Conservation (phyloP, 2,888 invertebrate species). For the Cepaea hortensis region DNA sequence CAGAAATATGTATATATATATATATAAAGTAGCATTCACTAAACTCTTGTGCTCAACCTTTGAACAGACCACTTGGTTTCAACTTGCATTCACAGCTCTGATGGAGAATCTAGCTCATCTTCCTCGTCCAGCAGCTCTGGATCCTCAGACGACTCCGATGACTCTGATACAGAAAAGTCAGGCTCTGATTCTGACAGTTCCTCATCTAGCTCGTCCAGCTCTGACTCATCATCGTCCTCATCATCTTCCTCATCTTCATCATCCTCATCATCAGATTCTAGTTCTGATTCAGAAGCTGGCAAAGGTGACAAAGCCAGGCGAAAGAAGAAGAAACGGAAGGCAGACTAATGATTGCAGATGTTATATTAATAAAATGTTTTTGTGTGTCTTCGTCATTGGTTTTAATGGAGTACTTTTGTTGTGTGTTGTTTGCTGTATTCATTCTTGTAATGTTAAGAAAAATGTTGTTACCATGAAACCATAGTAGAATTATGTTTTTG, state of each 20-base stretch:
- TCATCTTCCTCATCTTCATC: constrained; percentile 47
- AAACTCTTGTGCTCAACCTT: no score
- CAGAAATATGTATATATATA: no score
- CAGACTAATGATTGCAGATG: neutral
- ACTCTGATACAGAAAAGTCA: constrained; percentile 49
- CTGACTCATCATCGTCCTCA: constrained; percentile 36
- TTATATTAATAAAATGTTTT: neutral
- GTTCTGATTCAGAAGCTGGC: constrained; percentile 44
- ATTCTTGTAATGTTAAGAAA: no score
- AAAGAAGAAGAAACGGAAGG: constrained; percentile 28
- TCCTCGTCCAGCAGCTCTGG: constrained; percentile 34
- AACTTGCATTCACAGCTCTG: constrained; percentile 48
- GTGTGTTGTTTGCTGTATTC: no score
- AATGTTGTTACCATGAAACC: no score
- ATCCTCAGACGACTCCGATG: constrained; percentile 35
- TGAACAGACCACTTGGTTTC: no score
- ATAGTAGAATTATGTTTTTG: no score
- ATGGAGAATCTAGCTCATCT: constrained; percentile 54
- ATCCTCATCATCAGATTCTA: constrained; percentile 51
- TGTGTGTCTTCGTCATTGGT: neutral
- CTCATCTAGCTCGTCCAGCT: constrained; percentile 48
- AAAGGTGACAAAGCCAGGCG: constrained; percentile 11
- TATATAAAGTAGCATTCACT: no score
- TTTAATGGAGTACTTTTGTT: neutral
- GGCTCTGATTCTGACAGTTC: constrained; percentile 44